A percentile compares a stretch with the other conserved stretches of the same genome.
phyloP scores from a whole-genome alignment of 2,888 invertebrate species.

The Leptinotarsa haldemani region DNA sequence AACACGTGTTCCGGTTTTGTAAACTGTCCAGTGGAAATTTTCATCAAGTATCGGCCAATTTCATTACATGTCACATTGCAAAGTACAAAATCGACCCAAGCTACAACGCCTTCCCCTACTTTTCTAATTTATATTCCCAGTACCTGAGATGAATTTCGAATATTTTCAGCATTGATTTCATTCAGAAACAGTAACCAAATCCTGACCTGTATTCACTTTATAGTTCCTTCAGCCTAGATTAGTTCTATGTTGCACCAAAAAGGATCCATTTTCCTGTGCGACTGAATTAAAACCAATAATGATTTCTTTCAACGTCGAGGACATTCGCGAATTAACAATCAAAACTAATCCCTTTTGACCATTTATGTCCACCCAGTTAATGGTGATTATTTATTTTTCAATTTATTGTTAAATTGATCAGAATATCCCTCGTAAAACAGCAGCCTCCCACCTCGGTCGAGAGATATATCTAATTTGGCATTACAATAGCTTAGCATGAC shows the following conservation, averaged over 20 bases:
- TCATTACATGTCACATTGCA: too few species aligned
- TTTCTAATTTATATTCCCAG: neutral
- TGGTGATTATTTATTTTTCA: neutral
- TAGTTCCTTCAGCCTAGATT: too few species aligned
- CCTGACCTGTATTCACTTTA: too few species aligned
- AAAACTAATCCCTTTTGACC: neutral
- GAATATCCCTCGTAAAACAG: slow-evolving; percentile 27
- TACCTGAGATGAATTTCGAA: neutral
- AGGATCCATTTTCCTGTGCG: too few species aligned
- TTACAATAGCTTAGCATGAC: slow-evolving; percentile 47
- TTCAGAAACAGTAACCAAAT: too few species aligned
- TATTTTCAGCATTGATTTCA: neutral
- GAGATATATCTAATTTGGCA: slow-evolving; percentile 44
- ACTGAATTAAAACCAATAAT: neutral
- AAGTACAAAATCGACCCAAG: too few species aligned
- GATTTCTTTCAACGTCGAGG: neutral
- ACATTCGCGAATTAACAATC: neutral
- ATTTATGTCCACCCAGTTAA: neutral
- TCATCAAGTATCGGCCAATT: too few species aligned
- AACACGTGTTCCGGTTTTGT: too few species aligned
- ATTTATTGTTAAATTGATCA: slow-evolving; percentile 11
- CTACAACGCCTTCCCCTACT: neutral
- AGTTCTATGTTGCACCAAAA: too few species aligned
- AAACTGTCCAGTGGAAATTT: too few species aligned
- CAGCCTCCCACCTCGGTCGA: slow-evolving; percentile 17